Percentiles rank a stretch among this genome's conserved stretches.
Conservation (phyloP, 1,140 invertebrate genomes). For the Homarus americanus region DNA sequence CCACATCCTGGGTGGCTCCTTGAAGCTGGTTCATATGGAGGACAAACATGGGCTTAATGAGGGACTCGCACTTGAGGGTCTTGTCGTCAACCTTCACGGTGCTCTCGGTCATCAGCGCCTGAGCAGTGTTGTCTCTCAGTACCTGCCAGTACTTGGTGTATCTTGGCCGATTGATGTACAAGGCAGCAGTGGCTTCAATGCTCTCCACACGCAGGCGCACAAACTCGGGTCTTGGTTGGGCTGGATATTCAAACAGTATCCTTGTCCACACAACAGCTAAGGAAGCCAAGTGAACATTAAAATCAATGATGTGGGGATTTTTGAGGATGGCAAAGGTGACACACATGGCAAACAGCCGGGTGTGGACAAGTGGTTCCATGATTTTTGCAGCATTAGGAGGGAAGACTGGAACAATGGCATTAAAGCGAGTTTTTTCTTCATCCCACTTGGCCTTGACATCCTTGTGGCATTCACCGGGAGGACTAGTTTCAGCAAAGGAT, state of each 20-base stretch:
- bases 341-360: conserved; percentile 51
- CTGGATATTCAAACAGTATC: conserved; percentile 39
- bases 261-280: conserved; percentile 53
- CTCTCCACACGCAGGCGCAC: conserved; percentile 14
- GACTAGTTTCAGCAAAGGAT: background rate
- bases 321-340: conserved; percentile 69
- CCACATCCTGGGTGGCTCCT: background rate
- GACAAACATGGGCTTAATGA: conserved; percentile 65
- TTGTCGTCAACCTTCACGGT: conserved; percentile 1
- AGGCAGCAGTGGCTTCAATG: conserved; percentile 44
- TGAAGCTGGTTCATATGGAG: conserved; percentile 6
- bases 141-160: conserved; percentile 31
- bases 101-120: conserved; percentile 70
- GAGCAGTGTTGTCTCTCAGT: conserved; percentile 17
- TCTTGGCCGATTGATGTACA: conserved; percentile 37
- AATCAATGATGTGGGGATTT: conserved; percentile 68
- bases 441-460: conserved; percentile 43
- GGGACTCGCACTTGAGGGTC: conserved; percentile 61
- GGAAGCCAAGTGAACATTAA: conserved; percentile 56
- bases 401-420: conserved; percentile 66
- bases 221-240: conserved; percentile 39
- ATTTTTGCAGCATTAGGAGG: conserved; percentile 19
- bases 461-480: conserved; percentile 19
- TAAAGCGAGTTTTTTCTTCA: conserved; percentile 56
- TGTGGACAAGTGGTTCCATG: conserved; percentile 43